Percentiles rank a stretch among this genome's conserved stretches.
Conservation (phyloP, 1,140 invertebrate species). For the Drosophila sp. region DNA sequence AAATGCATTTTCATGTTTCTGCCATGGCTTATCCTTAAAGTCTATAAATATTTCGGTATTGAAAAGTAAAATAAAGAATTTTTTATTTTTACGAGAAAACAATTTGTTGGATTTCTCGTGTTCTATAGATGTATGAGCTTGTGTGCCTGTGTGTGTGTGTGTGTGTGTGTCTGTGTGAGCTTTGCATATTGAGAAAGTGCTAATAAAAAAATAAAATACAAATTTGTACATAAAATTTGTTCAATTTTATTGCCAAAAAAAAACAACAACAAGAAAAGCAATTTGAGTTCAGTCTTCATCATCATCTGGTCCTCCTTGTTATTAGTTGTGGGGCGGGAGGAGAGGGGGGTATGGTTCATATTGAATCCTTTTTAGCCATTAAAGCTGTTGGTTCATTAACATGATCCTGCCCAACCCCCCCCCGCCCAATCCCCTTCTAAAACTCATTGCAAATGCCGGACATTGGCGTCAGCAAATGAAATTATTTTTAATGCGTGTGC, state of each 20-base stretch:
- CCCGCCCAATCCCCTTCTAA: not conserved
- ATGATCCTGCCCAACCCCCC: not conserved
- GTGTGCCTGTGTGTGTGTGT: slow-evolving; percentile 7
- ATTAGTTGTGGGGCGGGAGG: not conserved
- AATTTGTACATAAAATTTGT: slow-evolving; percentile 76
- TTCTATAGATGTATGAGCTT: slow-evolving; percentile 7
- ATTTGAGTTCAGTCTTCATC: not conserved
- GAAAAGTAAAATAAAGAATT: slow-evolving; percentile 70
- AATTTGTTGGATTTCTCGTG: slow-evolving; percentile 46
- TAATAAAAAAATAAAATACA: slow-evolving; percentile 80
- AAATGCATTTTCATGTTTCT: slow-evolving; percentile 79
- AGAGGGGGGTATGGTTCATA: not conserved
- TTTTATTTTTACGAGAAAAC: slow-evolving; percentile 61
- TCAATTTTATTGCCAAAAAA: slow-evolving; percentile 61
- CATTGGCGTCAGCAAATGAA: slow-evolving; percentile 58
- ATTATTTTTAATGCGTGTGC: slow-evolving; percentile 74
- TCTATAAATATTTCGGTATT: slow-evolving; percentile 77
- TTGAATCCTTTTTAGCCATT: slow-evolving; percentile 16
- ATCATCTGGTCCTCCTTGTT: not conserved
- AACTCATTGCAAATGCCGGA: slow-evolving; percentile 10
- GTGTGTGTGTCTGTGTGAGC: slow-evolving; percentile 34
- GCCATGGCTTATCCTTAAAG: slow-evolving; percentile 74
- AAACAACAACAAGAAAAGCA: slow-evolving; percentile 20
- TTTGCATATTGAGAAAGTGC: slow-evolving; percentile 71
- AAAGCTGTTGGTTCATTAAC: slow-evolving; percentile 19